Conservation (phyloP, 2,113 vertebrate species). For the Myrmophylax atrothorax region DNA sequence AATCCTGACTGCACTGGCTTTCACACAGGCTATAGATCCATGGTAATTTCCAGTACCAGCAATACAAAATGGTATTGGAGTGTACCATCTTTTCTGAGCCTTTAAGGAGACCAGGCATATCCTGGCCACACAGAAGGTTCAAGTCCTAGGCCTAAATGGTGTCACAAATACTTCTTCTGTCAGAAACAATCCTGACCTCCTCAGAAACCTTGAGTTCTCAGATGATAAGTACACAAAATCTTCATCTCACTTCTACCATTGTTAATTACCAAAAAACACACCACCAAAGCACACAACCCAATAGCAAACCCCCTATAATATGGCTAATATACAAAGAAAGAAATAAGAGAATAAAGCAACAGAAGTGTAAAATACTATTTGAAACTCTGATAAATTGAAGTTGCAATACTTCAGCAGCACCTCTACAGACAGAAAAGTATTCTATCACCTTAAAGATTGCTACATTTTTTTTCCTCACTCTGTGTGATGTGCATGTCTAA, state of each 20-base stretch:
- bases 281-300: not conserved
- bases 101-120: not conserved
- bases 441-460: not conserved
- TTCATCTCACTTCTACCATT: not conserved
- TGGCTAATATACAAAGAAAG: not conserved
- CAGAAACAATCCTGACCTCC: not conserved
- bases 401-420: not conserved
- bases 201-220: not conserved
- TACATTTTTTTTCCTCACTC: not conserved
- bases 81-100: not conserved
- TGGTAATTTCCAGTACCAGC: not conserved
- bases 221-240: not conserved
- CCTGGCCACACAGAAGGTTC: not conserved
- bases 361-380: not conserved
- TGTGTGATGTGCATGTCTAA: not conserved
- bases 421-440: not conserved
- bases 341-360: not conserved
- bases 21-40: not conserved
- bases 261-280: not conserved
- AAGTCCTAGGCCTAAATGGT: not conserved
- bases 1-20: not conserved
- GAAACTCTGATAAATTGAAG: not conserved
- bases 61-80: not conserved
- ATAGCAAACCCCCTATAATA: accelerated
- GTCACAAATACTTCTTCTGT: not conserved